Conservation (phyloP, 2,113 vertebrate genomes). For the Sardina pilchardus region DNA sequence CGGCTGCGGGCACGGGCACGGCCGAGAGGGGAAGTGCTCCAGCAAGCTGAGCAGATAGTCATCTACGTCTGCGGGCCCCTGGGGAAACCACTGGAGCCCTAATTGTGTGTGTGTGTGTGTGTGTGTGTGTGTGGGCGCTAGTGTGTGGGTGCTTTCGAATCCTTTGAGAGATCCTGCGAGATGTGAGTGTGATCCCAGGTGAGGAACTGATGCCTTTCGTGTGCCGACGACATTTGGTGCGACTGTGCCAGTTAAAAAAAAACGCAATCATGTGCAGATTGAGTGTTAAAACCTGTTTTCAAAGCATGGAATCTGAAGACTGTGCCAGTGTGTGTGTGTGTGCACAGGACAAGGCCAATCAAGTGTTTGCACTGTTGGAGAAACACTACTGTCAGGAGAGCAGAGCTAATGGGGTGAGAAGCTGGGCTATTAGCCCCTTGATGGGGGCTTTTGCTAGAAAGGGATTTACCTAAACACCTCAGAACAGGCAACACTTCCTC, state of each 20-base stretch:
- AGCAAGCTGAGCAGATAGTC: constrained; percentile 97
- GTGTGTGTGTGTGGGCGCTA: background rate
- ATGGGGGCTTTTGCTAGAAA: constrained; percentile 11
- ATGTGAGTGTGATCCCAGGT: background rate
- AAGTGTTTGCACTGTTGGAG: constrained; percentile 26
- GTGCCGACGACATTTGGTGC: background rate
- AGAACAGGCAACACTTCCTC: constrained; percentile 15
- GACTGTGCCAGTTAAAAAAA: constrained; percentile 10
- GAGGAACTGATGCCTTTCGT: background rate
- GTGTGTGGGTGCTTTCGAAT: background rate
- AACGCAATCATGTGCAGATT: background rate
- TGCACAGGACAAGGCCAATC: background rate
- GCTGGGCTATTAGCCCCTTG: background rate
- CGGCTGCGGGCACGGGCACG: constrained; percentile 64
- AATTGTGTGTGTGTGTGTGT: background rate
- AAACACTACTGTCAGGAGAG: constrained; percentile 30
- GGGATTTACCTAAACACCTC: constrained; percentile 9
- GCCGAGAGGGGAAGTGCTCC: constrained; percentile 86
- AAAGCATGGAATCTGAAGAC: background rate
- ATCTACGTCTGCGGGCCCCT: background rate
- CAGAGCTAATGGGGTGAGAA: background rate
- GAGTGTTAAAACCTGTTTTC: background rate
- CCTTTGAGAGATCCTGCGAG: background rate
- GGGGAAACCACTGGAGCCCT: background rate
- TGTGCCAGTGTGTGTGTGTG: constrained; percentile 1